Conservation (phyloP, 2,113 vertebrate genomes). For the Pteruthius melanotis region DNA sequence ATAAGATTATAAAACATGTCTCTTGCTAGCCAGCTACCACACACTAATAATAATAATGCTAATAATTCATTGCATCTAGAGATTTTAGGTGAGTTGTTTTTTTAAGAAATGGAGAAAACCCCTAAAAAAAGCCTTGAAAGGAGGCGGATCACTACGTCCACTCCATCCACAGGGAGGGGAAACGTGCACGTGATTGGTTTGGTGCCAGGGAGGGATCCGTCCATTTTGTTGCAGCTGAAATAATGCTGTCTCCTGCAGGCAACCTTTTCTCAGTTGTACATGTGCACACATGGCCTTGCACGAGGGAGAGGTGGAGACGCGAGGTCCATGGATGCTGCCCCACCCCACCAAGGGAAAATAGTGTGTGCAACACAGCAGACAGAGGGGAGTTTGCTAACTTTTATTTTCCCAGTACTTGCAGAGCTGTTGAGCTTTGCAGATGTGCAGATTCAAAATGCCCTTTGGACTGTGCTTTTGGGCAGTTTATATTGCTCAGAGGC, state of each 20-base stretch:
- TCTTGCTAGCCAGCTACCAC: constrained; percentile 63
- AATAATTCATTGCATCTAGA: constrained; percentile 58
- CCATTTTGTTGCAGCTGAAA: constrained; percentile 11
- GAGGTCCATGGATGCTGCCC: rapidly evolving
- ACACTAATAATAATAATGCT: constrained; percentile 60
- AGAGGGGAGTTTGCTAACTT: not conserved
- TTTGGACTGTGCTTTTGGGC: not conserved
- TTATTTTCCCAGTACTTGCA: not conserved
- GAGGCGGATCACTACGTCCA: not conserved
- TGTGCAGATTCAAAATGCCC: not conserved
- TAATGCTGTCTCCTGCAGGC: not conserved
- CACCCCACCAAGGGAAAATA: no score
- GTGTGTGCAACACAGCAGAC: not conserved
- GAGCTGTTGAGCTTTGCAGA: not conserved
- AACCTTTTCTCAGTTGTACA: rapidly evolving
- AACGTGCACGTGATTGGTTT: rapidly evolving
- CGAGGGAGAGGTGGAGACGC: not conserved
- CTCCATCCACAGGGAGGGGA: not conserved
- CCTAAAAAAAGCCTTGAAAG: not conserved
- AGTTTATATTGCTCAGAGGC: not conserved
- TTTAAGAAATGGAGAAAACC: constrained; percentile 28
- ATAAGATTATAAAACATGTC: constrained; percentile 73
- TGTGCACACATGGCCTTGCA: no score
- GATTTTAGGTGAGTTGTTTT: constrained; percentile 22
- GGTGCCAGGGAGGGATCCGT: not conserved